Evolutionary conservation across 2,797 vertebrate species (phyloP).

Genomic region (Sebastes minor): DNA sequence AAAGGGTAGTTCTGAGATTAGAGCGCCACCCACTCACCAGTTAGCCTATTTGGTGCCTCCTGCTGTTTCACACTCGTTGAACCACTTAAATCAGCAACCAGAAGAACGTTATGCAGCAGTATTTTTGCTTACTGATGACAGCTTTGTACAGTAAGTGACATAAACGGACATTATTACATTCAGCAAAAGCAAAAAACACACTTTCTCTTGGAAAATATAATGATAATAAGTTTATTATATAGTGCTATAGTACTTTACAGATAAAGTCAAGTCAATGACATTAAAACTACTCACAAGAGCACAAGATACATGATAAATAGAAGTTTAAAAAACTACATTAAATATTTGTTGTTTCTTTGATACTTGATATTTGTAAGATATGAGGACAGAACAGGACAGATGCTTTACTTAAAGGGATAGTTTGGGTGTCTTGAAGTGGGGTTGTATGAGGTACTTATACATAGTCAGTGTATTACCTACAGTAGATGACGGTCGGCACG

Average conservation of each 20-base stretch:
- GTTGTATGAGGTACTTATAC: no score
- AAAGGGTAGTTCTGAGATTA: slow-evolving; percentile 52
- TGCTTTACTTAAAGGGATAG: neutral
- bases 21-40: slow-evolving; percentile 59
- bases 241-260: neutral
- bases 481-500: no score
- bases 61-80: slow-evolving; percentile 34
- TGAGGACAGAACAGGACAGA: neutral
- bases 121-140: neutral
- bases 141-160: neutral
- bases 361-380: neutral
- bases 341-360: neutral
- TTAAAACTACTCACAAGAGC: neutral
- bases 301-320: neutral
- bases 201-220: neutral
- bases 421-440: no score
- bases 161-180: neutral
- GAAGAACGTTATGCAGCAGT: neutral
- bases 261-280: neutral
- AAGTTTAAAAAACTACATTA: neutral
- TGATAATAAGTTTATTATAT: neutral
- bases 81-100: slow-evolving; percentile 4
- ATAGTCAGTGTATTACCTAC: no score
- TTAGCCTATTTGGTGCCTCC: slow-evolving; percentile 1
- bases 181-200: neutral